Evolutionary conservation across 2,113 vertebrate species (phyloP), one percentile per base, ranked within the genome.

Genomic region (Aspiorhynchus laticeps): DNA sequence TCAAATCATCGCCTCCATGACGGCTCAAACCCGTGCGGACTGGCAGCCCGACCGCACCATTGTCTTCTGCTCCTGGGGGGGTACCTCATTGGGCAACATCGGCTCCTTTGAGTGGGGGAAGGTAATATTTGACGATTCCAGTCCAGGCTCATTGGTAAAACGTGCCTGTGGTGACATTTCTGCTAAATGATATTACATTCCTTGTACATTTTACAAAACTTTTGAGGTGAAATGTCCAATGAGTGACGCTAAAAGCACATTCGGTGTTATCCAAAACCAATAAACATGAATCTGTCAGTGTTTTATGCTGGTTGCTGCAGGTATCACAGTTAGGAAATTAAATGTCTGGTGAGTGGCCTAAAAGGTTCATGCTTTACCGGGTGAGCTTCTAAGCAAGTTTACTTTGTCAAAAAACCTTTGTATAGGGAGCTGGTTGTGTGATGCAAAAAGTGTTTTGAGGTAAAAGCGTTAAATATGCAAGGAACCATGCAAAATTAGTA

Each of bases 61-160:
- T 43, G 87, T 97, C 89, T 98, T 98, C 91, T 97, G 96, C 90
- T 98, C 97, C 0, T 97, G 97, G 97, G 97, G 96, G 89, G 97
- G 96, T 85, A 95, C 96, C 0, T 90, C 93, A 0, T 92, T 96
- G 76, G 97, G 97, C 17, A 97, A 96, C 86, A 92, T 98, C 12
- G 97, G 98, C 84, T 98, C 97, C 75, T 97, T 95, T 48, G 97
- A 99, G 92, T 99, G 97, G 97, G 97, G 96, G 83, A 97, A 98
- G 97, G 97, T 99, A 95, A 94, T 56, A 38, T 86, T 15, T 53
- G 51, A 24, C 10, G 36, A 48, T 76, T 46, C 9, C 46, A 21
- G 3, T 9, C 67, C 67, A 67, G 5, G 5, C 63, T 46, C 73
- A 14, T 46, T 46, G 38, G 4, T 11, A 46, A 75, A 75, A n/a